A percentile compares a stretch with the other conserved stretches of the same genome.
phyloP scores from a whole-genome alignment of 1,140 invertebrate species.

The Calosoma granatense region DNA sequence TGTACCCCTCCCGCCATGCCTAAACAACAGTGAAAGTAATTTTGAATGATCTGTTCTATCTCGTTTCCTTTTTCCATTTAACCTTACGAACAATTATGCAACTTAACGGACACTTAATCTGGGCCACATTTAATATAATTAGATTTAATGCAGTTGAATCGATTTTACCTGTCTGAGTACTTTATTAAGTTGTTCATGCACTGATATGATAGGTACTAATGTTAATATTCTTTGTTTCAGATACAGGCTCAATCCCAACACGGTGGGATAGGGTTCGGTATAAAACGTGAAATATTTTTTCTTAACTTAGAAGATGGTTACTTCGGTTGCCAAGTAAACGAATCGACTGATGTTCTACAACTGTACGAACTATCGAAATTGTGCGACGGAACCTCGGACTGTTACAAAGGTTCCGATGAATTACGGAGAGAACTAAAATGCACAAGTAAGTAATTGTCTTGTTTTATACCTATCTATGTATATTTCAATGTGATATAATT shows the following conservation, averaged over 20 bases:
- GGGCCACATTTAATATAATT: no score
- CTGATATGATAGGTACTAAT: no score
- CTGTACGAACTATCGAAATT: slow-evolving; percentile 89
- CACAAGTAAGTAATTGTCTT: slow-evolving; percentile 61
- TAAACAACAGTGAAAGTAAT: no score
- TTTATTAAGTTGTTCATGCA: no score
- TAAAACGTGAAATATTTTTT: slow-evolving; percentile 87
- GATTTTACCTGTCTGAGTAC: no score
- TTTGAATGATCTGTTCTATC: no score
- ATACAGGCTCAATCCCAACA: slow-evolving; percentile 60
- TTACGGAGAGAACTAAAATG: slow-evolving; percentile 81
- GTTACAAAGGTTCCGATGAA: slow-evolving; percentile 87
- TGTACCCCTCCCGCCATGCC: no score
- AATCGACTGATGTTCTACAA: slow-evolving; percentile 87
- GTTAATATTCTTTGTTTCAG: slow-evolving; percentile 50
- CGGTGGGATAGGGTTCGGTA: slow-evolving; percentile 63
- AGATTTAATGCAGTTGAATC: no score
- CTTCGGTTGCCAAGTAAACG: slow-evolving; percentile 95
- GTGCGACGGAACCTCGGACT: slow-evolving; percentile 82
- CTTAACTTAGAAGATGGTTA: slow-evolving; percentile 93
- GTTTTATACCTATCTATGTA: not conserved
- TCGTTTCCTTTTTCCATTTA: no score
- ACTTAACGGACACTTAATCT: no score
- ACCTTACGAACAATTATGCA: no score
- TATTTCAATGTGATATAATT: not conserved